These are phyloP conservation scores for Apamea sordens DNA, from an alignment of 2,888 invertebrate species.

Conservation along the genomic window DNA sequence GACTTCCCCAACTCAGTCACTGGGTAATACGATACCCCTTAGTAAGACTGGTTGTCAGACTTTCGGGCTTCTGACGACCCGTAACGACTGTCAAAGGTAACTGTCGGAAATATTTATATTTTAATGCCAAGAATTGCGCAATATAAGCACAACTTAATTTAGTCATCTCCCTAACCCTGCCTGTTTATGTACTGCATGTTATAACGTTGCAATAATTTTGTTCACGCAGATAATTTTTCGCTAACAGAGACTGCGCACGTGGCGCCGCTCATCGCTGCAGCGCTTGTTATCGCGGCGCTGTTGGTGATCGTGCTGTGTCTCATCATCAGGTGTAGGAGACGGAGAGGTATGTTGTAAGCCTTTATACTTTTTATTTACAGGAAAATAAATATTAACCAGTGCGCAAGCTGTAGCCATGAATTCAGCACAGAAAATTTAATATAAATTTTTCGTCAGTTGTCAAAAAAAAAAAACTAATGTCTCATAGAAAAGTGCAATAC, in stretches of 20 bases:
- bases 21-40: no score
- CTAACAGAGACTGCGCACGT: conserved; percentile 88
- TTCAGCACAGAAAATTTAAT: no score
- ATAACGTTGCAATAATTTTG: conserved; percentile 71
- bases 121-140: neutral
- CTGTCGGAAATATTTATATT: neutral
- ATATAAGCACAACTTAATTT: neutral
- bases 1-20: no score
- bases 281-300: conserved; percentile 85
- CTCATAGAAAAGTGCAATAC: no score
- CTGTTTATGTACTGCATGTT: conserved; percentile 66
- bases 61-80: no score
- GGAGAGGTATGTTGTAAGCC: conserved; percentile 78
- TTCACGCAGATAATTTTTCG: conserved; percentile 87
- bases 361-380: no score
- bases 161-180: conserved; percentile 22
- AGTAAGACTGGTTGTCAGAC: no score
- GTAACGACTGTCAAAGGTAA: no score
- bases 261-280: conserved; percentile 87
- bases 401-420: no score
- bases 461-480: no score
- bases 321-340: conserved; percentile 82
- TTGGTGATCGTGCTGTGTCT: conserved; percentile 86
- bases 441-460: no score
- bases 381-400: no score